Evolutionary conservation across 2,113 vertebrate species (phyloP), one percentile per base, ranked within the genome.

Genomic region (Tragelaphus strepsiceros): DNA sequence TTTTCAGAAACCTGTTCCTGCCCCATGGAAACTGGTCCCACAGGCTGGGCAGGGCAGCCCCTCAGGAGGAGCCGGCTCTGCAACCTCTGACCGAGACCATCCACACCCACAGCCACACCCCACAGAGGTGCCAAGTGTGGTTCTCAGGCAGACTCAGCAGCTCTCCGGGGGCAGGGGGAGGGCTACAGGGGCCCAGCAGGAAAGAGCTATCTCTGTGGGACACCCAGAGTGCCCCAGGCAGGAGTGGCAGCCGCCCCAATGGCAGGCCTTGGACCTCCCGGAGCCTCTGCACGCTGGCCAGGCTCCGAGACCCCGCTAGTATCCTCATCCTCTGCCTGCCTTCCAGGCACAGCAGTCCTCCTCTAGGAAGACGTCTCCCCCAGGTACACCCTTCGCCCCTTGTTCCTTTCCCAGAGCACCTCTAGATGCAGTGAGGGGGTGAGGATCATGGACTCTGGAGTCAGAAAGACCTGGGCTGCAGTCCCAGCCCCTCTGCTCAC

Each of bases 91-190:
- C 51, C 1, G 17, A 5, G 1, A 67, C n/a, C 7, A 32, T 58
- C 83, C 56, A 53, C 90, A 61, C 43, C 80, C 61, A 53, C 5
- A 17, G 51, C 35, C 19, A 28, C 51, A 49, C 49, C 67, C 46
- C 22, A 5, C 6, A 3, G 39, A 30, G 26, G 8, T 30, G 30
- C 2, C 1, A 19, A 28, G 35, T n/a, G 22, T 7, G 43, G 39
- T 26, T 35, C 88, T 80, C 49, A n/a, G 54, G 11, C 22, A n/a
- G 49, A 43, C 35, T 26, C 62, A 51, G 24, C 56, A 74, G n/a
- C 67, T 39, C 56, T 67, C 43, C 7, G 5, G 21, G 30, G 46
- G 24, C 3, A 9, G 58, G 39, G 15, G 11, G 26, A 14, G 56
- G 21, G 58, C 32, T 19, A 8, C 1, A 10, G 39, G 3, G 46